phyloP scores from a whole-genome alignment of 1,140 invertebrate genomes.

The Wasmannia auropunctata region DNA sequence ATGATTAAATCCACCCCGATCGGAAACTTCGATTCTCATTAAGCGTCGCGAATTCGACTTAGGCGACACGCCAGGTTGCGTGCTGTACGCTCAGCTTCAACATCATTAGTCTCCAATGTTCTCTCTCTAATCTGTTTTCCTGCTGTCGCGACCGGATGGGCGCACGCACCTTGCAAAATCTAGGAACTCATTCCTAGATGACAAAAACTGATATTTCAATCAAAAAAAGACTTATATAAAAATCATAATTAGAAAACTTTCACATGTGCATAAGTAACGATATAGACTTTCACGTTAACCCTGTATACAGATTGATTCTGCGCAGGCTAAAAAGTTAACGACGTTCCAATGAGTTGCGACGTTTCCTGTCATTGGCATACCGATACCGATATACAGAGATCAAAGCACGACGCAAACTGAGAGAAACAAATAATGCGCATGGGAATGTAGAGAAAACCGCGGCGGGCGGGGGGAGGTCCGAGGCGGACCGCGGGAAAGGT shows the following conservation, averaged over 20 bases:
- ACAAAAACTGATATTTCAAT: neutral
- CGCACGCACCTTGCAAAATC: neutral
- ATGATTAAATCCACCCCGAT: constrained; percentile 58
- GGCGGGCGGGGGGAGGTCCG: too few species aligned
- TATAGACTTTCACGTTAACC: constrained; percentile 19
- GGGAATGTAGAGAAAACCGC: constrained; percentile 6
- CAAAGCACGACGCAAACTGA: neutral
- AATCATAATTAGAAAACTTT: neutral
- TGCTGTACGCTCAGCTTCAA: constrained; percentile 38
- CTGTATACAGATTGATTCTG: neutral
- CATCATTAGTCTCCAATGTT: constrained; percentile 27
- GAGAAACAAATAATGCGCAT: constrained; percentile 14
- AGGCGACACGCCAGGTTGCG: constrained; percentile 67
- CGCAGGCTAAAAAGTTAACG: neutral
- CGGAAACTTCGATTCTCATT: constrained; percentile 54
- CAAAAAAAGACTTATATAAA: neutral
- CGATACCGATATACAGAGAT: neutral
- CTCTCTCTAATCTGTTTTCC: constrained; percentile 38
- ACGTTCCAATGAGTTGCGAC: neutral
- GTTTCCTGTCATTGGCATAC: constrained; percentile 14
- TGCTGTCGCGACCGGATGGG: neutral
- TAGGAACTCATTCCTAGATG: constrained; percentile 25
- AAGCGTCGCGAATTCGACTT: constrained; percentile 60
- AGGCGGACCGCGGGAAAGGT: neutral
- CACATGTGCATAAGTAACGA: neutral